These are phyloP conservation scores for Ciona savignyi DNA, from an alignment of 23 tunicate species.

Conservation along the genomic window DNA sequence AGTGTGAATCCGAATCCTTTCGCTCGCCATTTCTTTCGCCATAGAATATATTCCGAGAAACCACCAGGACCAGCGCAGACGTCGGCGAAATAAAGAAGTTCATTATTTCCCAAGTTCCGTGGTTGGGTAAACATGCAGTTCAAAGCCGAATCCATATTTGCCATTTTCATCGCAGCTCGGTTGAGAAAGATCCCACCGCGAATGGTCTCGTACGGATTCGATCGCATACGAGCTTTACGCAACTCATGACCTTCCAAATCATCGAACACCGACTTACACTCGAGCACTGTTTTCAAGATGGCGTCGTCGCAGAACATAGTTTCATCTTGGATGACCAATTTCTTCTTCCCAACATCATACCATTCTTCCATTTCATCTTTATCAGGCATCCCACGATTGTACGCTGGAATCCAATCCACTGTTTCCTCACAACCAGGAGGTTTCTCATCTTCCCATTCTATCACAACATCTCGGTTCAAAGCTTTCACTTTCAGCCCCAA, in stretches of 20 bases:
- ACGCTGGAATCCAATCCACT: constrained; percentile 67
- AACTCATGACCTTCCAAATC: constrained; percentile 80
- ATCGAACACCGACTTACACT: constrained; percentile 87
- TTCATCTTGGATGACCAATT: constrained; percentile 65
- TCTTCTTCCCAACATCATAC: constrained; percentile 69
- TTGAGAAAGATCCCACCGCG: constrained; percentile 73
- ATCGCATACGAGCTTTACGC: constrained; percentile 70
- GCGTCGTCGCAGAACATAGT: constrained; percentile 54
- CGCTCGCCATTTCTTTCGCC: constrained; percentile 77
- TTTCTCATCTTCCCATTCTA: constrained; percentile 66
- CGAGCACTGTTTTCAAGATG: constrained; percentile 37
- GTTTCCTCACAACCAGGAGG: constrained; percentile 41
- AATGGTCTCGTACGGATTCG: constrained; percentile 81
- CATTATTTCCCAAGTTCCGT: constrained; percentile 33
- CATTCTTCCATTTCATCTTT: constrained; percentile 65
- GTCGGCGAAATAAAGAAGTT: constrained; percentile 84
- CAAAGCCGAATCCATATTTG: constrained; percentile 77
- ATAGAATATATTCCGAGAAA: constrained; percentile 82
- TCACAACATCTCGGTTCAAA: constrained; percentile 44
- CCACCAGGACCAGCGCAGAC: constrained; percentile 98
- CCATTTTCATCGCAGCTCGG: constrained; percentile 98
- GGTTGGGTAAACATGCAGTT: constrained; percentile 80
- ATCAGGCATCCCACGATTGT: constrained; percentile 35
- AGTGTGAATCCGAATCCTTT: constrained; percentile 93
- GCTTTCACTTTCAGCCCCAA: constrained; percentile 67